Percentiles rank a stretch among this genome's conserved stretches.
Conservation (phyloP, 2,113 vertebrate species). For the Camelus bactrianus region DNA sequence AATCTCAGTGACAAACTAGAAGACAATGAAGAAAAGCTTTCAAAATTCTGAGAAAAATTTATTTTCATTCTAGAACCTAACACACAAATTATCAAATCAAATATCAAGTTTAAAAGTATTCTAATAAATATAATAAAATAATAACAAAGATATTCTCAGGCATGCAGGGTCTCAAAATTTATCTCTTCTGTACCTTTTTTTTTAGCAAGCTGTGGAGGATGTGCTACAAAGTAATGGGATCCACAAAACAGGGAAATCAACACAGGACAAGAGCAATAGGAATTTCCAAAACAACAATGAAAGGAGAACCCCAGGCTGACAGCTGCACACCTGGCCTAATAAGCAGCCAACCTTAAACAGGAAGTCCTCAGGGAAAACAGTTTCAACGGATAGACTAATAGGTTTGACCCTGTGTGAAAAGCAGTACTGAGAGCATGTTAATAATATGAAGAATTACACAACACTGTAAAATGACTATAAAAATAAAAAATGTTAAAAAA, state of each 20-base stretch:
- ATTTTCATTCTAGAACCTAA: background rate
- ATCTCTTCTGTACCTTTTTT: background rate
- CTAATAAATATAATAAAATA: too few relatives aligned
- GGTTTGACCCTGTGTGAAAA: background rate
- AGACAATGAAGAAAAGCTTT: background rate
- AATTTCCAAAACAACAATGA: conserved; percentile 20
- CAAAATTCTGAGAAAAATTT: conserved; percentile 12
- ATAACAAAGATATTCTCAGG: background rate
- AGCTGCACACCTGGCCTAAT: background rate
- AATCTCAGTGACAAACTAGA: background rate
- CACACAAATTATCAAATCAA: background rate
- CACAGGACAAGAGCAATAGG: background rate
- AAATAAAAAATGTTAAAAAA: too few relatives aligned
- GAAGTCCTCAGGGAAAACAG: background rate
- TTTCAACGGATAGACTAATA: background rate
- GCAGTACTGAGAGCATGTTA: background rate
- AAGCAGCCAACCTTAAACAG: background rate
- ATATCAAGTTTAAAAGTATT: too few relatives aligned
- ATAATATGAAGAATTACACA: background rate
- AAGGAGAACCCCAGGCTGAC: background rate
- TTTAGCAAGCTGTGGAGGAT: background rate
- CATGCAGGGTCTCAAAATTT: background rate
- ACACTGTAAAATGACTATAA: too few relatives aligned
- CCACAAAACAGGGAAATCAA: background rate
- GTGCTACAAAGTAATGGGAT: background rate